A percentile compares a stretch with the other conserved stretches of the same genome.
Conservation (phyloP, 2,797 vertebrate species). For the Trachurus trachurus region DNA sequence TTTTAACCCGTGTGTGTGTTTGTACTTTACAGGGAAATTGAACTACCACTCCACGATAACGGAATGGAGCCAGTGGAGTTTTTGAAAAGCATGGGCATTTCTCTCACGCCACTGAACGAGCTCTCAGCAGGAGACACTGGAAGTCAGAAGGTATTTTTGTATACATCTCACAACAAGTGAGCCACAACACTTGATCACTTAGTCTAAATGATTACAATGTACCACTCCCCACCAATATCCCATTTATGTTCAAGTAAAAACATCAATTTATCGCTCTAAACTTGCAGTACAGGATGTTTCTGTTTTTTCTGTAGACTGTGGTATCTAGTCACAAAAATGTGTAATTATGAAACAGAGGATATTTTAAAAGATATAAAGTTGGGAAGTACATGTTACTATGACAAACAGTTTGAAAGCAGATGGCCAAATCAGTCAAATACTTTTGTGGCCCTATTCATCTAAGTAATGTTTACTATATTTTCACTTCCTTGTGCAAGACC, state of each 20-base stretch:
- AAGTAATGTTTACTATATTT: not conserved
- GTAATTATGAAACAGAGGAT: not conserved
- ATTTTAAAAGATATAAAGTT: no score
- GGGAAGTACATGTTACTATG: no score
- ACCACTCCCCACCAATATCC: not conserved
- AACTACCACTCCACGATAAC: slow-evolving; percentile 86
- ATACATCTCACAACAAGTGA: not conserved
- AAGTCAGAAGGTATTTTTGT: slow-evolving; percentile 57
- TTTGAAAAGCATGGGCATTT: slow-evolving; percentile 89
- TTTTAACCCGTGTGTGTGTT: slow-evolving; percentile 17
- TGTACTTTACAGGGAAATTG: slow-evolving; percentile 79
- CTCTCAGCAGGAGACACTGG: slow-evolving; percentile 50
- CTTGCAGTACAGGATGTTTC: no score
- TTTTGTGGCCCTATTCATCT: not conserved
- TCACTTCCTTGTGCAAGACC: not conserved
- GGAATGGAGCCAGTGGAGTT: slow-evolving; percentile 88
- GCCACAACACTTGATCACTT: not conserved
- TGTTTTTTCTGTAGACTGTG: not conserved
- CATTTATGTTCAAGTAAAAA: not conserved
- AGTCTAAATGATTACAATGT: not conserved
- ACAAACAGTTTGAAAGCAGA: not conserved
- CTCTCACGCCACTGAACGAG: slow-evolving; percentile 83
- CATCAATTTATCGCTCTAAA: not conserved
- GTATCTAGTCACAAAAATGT: not conserved
- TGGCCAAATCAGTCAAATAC: not conserved